These are phyloP conservation scores for Hapalemur alaotrensis DNA, from an alignment of 2,797 vertebrate species.

Conservation along the genomic window DNA sequence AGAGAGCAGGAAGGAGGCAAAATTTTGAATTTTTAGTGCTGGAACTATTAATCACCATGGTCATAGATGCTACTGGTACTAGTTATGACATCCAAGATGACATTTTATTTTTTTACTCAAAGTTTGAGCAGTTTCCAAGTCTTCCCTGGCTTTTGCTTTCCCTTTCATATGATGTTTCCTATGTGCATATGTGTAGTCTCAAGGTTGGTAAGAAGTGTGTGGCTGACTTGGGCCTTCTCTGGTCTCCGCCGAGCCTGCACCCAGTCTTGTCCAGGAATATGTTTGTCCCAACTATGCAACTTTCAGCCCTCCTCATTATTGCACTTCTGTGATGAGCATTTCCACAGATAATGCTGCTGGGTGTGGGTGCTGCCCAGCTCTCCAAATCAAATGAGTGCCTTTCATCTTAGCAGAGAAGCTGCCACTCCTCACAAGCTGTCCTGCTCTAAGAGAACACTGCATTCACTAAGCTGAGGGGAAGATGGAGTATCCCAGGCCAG, in stretches of 20 bases:
- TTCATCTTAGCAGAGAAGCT: background rate
- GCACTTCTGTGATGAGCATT: background rate
- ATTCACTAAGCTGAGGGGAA: background rate
- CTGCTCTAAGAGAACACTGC: background rate
- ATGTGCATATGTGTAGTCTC: background rate
- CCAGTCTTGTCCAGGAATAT: background rate
- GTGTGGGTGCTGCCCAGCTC: background rate
- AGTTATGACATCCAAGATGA: background rate
- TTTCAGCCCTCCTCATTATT: background rate
- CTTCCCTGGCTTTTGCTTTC: background rate
- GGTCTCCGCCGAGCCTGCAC: background rate
- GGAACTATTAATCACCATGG: constrained; percentile 62
- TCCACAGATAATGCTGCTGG: background rate
- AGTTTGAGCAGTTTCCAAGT: background rate
- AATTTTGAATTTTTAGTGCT: constrained; percentile 65
- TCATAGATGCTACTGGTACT: background rate
- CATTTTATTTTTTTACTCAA: constrained; percentile 18
- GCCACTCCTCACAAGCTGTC: background rate
- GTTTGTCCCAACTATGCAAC: background rate
- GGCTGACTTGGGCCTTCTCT: background rate
- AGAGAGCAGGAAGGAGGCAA: constrained; percentile 49
- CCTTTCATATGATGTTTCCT: background rate
- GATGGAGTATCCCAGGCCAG: background rate
- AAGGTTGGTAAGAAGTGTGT: background rate
- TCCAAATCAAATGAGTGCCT: background rate